These are phyloP conservation scores for Beris morrisii DNA, from an alignment of 2,888 invertebrate genomes.

Conservation along the genomic window DNA sequence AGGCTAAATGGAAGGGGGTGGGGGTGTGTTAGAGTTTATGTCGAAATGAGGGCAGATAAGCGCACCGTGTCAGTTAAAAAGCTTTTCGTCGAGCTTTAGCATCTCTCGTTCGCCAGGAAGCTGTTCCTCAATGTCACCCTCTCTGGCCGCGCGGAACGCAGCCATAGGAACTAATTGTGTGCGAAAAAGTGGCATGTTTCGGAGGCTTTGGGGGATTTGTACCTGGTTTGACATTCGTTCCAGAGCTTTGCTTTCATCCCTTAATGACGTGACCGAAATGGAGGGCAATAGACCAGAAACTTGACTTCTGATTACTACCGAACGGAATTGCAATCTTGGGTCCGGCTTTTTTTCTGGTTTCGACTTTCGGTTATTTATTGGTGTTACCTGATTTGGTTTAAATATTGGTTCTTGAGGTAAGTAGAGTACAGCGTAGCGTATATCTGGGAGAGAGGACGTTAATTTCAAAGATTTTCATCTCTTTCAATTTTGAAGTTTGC, in stretches of 20 bases:
- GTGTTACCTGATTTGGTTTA: constrained; percentile 3
- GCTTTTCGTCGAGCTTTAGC: too few relatives aligned
- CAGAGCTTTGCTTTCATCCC: constrained; percentile 3
- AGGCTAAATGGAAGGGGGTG: not conserved
- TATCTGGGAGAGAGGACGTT: too few relatives aligned
- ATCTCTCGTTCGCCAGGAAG: not conserved
- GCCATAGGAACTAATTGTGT: constrained; percentile 18
- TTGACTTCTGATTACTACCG: constrained; percentile 1
- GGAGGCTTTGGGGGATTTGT: constrained; percentile 1
- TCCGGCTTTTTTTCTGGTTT: constrained; percentile 1
- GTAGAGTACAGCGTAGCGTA: too few relatives aligned
- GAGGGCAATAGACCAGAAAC: constrained; percentile 14
- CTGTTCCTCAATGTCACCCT: not conserved
- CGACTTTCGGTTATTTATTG: constrained; percentile 15
- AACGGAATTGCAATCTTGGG: not conserved
- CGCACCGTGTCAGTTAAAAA: too few relatives aligned
- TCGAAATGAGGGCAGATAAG: too few relatives aligned
- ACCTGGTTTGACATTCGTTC: not conserved
- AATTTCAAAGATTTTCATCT: too few relatives aligned
- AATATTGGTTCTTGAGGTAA: not conserved
- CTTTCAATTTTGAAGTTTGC: too few relatives aligned
- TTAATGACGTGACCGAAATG: constrained; percentile 15
- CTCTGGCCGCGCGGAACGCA: not conserved
- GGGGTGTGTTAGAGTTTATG: not conserved
- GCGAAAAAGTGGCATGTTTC: constrained; percentile 15